phyloP scores from a whole-genome alignment of 2,888 invertebrate species.

The Tenodera sinensis region DNA sequence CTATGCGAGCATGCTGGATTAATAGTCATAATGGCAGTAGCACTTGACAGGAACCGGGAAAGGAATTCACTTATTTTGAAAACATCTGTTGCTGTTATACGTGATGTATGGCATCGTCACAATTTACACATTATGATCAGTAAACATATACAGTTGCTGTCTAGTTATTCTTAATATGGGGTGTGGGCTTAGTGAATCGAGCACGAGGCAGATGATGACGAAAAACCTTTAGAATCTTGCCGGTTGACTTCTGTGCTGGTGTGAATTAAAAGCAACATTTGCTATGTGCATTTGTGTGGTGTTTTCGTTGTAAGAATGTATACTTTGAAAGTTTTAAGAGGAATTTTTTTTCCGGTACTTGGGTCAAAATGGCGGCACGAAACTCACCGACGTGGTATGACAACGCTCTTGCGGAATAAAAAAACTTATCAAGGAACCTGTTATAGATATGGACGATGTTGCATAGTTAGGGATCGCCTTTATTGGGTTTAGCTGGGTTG shows the following conservation, averaged over 20 bases:
- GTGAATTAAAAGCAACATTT: background rate
- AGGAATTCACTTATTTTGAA: background rate
- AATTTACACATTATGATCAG: too few relatives aligned
- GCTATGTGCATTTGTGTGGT: background rate
- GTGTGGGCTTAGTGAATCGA: background rate
- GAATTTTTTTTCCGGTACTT: slow-evolving; percentile 11
- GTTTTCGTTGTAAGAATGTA: background rate
- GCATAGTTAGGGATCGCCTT: too few relatives aligned
- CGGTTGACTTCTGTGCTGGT: background rate
- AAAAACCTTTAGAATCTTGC: background rate
- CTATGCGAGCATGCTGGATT: background rate
- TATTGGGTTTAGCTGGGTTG: too few relatives aligned
- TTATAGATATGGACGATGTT: too few relatives aligned
- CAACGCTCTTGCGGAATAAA: background rate
- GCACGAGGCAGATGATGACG: background rate
- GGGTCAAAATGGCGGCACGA: slow-evolving; percentile 27
- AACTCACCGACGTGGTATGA: slow-evolving; percentile 4
- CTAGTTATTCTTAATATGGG: background rate
- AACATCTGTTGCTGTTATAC: background rate
- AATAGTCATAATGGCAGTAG: background rate
- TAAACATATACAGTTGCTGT: too few relatives aligned
- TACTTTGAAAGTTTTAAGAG: background rate
- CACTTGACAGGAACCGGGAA: background rate
- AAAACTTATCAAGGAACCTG: background rate
- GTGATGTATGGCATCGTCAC: too few relatives aligned